Evolutionary conservation across 2,888 invertebrate genomes (phyloP).

Genomic region (Sussaba pulchella): DNA sequence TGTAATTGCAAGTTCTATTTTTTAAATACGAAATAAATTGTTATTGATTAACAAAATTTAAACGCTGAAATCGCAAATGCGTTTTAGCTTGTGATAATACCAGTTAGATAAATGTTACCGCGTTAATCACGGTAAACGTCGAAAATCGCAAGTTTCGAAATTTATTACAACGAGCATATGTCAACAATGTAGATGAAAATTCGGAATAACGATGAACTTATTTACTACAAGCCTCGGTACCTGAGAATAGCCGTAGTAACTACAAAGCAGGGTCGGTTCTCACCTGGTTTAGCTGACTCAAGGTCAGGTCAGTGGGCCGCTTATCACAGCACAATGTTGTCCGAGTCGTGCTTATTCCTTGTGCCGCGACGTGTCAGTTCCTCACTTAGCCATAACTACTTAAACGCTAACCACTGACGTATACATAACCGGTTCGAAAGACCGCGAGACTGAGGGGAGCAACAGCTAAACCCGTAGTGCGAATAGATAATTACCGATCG

Average conservation of each 20-base stretch:
- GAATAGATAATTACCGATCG: neutral
- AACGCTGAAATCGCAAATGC: too few species aligned
- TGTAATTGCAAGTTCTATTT: too few species aligned
- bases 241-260: constrained; percentile 18
- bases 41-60: too few species aligned
- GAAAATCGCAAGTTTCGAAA: too few species aligned
- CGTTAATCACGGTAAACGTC: too few species aligned
- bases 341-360: constrained; percentile 56
- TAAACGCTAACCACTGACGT: constrained; percentile 8
- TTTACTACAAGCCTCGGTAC: too few species aligned
- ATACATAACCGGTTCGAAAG: constrained; percentile 1
- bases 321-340: constrained; percentile 65
- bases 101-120: too few species aligned
- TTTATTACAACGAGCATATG: too few species aligned
- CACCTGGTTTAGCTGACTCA: constrained; percentile 82
- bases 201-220: neutral
- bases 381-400: constrained; percentile 3
- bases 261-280: constrained; percentile 62
- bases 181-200: neutral
- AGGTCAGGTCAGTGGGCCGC: constrained; percentile 83
- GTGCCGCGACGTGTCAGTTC: constrained; percentile 48
- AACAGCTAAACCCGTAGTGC: constrained; percentile 32
- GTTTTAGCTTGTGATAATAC: too few species aligned
- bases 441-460: constrained; percentile 31
- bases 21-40: too few species aligned